Base-by-base conservation (phyloP, 2,888 invertebrate genomes). In the Nematopogon swammerdamellus region DNA sequence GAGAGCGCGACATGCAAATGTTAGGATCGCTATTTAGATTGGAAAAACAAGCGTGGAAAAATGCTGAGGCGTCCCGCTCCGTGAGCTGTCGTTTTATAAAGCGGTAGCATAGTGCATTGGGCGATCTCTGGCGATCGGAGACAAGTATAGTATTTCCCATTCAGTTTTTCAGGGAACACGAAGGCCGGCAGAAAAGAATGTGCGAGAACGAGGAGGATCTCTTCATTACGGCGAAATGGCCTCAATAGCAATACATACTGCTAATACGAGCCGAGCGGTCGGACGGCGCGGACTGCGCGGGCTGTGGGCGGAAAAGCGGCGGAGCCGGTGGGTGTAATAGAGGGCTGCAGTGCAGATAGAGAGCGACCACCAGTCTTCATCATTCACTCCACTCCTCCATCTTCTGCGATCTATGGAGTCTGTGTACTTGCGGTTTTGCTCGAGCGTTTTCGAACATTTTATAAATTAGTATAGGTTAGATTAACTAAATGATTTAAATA, bases 161-260 rank as follows among this genome's bases (percentile, higher is more conserved):
- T 25, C 4, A 25, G 10, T 25, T 36, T 36, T 36, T 14, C 25
- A 25, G 25, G 25, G 8, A 25, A 25, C 8, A 36, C 36, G 8
- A 36, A 14, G n/a, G 25, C 4, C 25, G 25, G 5, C 3, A 36
- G n/a, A 14, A 3, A 36, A 36, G n/a, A 62, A 70, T 73, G 73
- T 72, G 72, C 71, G 68, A 70, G 69, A 65, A 71, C 68, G 74
- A 70, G 70, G 76, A 76, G 72, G 76, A 72, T 69, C 72, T 67
- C 63, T 74, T 76, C 73, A 77, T 79, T 76, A n/a, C 75, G 75
- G 63, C 65, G 59, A 62, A 73, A 73, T 71, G 70, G 67, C 62
- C 68, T 72, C 66, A 72, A 77, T 79, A 79, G 77, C 77, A 79
- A 77, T 77, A 74, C 70, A 77, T 77, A 74, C 70, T 63, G 67